Base-by-base conservation (phyloP, 2,797 vertebrate genomes). In the Acanthurus leucopareius region DNA sequence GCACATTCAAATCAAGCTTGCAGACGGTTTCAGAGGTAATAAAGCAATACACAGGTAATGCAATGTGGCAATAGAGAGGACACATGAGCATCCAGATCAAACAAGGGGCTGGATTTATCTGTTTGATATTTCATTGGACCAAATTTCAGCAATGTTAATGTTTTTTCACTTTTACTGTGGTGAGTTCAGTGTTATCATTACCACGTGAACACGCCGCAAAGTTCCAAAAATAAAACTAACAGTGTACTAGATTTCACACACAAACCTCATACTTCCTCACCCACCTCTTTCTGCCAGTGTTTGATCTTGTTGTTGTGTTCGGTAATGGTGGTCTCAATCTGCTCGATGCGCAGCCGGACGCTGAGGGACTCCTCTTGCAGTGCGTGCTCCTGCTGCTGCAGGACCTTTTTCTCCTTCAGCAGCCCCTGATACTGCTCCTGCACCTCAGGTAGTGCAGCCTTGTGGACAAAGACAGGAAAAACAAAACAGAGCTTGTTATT, bases 201-300 rank as follows among this genome's bases (percentile, higher is more conserved):
- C 32, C 32, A 35, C 32, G 10, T 2, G 11, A 42, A 42, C 40
- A 13, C 40, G 13, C 4, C 1, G 0, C 1, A 7, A 1, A 73
- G 8, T 15, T 48, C 25, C 17, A 53, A 44, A 57, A 68, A 57
- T 66, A 20, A 74, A 47, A 51, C 3, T 15, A 11, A 13, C 15
- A 7, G 25, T 42, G 28, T 44, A 20, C 7, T 17, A 25, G 1
- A 64, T 22, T 49, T 44, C 49, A 47, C 19, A 61, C 25, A 32
- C 19, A 13, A 22, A 48, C 49, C 49, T 52, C n/a, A 6, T 7
- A 10, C 1, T 1, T 4, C 35, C 19, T 3, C 44, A 44, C 92
- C 66, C 86, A 98, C 98, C 97, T 99, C 97, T 91, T 96, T 98
- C 58, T 98, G 96, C 97, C 97, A 99, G 83, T 99, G 95, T 90